Evolutionary conservation across 2,888 invertebrate species (phyloP), one percentile per base, ranked within the genome.

Genomic region (Arrhopalites spinosus): DNA sequence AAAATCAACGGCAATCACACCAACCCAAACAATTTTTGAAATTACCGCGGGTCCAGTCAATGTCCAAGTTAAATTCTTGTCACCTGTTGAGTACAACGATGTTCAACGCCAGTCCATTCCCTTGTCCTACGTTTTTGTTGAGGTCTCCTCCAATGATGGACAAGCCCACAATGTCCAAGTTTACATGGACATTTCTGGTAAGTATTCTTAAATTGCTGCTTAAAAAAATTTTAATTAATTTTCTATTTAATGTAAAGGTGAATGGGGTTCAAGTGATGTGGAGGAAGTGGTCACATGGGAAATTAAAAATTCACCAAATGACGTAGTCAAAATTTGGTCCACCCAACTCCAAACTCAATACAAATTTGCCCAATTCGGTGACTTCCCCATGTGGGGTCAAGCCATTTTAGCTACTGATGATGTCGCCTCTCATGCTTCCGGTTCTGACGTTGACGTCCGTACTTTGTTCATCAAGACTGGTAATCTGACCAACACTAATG

Each of bases 361-460:
- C 50, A 53, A 53, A n/a, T 81, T 78, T 63, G 74, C 77, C 2
- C 77, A 80, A 25, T n/a, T 7, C 17, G 25, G 15, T 0, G 81
- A 79, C 43, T 80, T 78, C 69, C 56, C 81, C 0, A 27, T 50
- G 15, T 81, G 81, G 81, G 81, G 80, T 53, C 61, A 77, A 43
- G 79, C 80, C 17, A 71, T 79, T 7, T 36, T 81, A 13, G 67
- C 73, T 25, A 76, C 81, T 3, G 17, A 70, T 1, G 64, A 17
- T 1, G 61, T 27, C 25, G 79, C 81, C n/a, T 69, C 75, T 8
- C 76, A 78, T 43, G 47, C 27, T 0, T 74, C 79, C 15, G 80
- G 77, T 2, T 47, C 73, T 2, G 76, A 80, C 64, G 30, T 27
- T 2, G 64, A 45, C 0, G 68, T 78, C n/a, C 73, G 75, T 5